Base-by-base conservation (phyloP, 2,888 invertebrate genomes). In the Hypomecis atomaria region DNA sequence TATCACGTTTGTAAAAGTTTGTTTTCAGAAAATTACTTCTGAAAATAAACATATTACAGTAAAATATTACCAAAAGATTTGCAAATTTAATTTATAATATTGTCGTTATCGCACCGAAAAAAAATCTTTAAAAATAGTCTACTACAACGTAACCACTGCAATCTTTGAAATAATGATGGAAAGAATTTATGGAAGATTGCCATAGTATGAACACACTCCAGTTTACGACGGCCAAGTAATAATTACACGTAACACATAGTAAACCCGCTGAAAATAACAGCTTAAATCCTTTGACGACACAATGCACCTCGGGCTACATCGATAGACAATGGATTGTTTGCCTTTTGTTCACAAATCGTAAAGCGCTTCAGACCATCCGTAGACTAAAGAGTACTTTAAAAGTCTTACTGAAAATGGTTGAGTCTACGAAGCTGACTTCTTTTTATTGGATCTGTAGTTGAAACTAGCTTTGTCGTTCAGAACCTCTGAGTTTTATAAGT, bases 341-440 rank as follows among this genome's bases (percentile, higher is more conserved):
- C 80, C 85, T 86, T 89, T 89, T 89, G 87, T 89, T 87, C 83
- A 77, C 80, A 86, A 86, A 88, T 86, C 85, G 86, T 85, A 87
- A 84, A 89, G 82, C 81, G 79, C 83, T 83, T 60, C 60, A 61
- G 57, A 61, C 53, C 13, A 57, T 58, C 49, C 43, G 71, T 69
- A 68, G 72, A 78, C 78, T 85, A 81, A 81, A 74, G 73, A 84
- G 78, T 85, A 84, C 86, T 87, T 88, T 85, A 85, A 83, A 78
- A 82, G 78, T 79, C 79, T 79, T 82, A 78, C 80, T 76, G 70
- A 74, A 81, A 84, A 83, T 79, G 65, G 81, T 80, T 82, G 78
- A 79, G 71, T 38, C 37, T 23, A 40, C 47, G 40, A 52, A 40
- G 52, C 38, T 6, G 10, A 40, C 33, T 40, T 36, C 6, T 42